Evolutionary conservation across 2,888 invertebrate species (phyloP).

Genomic region (Drosophila phalerata): DNA sequence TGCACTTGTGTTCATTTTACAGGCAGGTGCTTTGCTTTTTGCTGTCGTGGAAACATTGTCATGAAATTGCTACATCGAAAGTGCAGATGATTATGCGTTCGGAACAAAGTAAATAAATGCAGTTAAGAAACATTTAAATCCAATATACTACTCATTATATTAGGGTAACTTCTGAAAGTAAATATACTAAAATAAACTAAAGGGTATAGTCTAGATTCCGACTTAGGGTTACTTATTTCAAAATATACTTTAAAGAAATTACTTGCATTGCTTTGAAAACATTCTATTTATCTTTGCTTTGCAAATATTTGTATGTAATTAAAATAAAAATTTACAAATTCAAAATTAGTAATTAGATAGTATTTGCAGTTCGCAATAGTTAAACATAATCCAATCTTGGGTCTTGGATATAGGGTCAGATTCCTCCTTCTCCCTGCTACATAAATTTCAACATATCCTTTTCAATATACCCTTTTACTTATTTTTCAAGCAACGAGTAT

Average conservation of each 20-base stretch:
- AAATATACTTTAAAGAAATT: too few species aligned
- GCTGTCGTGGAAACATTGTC: constrained; percentile 30
- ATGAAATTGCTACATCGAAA: constrained; percentile 38
- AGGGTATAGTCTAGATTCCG: too few species aligned
- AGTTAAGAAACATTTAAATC: neutral
- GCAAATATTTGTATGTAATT: constrained; percentile 38
- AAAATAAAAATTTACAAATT: constrained; percentile 20
- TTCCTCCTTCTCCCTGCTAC: too few species aligned
- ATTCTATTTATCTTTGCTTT: constrained; percentile 63
- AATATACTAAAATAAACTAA: too few species aligned
- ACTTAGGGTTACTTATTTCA: too few species aligned
- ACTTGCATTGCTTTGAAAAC: too few species aligned
- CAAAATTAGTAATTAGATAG: constrained; percentile 15
- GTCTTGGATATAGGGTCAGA: too few species aligned
- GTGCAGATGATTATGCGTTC: constrained; percentile 14
- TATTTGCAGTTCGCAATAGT: constrained; percentile 6
- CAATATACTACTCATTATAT: neutral
- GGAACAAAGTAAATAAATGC: neutral
- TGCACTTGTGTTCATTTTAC: constrained; percentile 34
- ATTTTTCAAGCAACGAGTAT: too few species aligned
- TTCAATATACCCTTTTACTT: too few species aligned
- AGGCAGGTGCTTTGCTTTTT: constrained; percentile 46
- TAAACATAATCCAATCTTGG: constrained; percentile 14
- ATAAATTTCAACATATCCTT: too few species aligned
- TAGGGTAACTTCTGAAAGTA: neutral